Evolutionary conservation across 2,888 invertebrate genomes (phyloP), one percentile per base, ranked within the genome.

Genomic region (Dryobotodes eremita): DNA sequence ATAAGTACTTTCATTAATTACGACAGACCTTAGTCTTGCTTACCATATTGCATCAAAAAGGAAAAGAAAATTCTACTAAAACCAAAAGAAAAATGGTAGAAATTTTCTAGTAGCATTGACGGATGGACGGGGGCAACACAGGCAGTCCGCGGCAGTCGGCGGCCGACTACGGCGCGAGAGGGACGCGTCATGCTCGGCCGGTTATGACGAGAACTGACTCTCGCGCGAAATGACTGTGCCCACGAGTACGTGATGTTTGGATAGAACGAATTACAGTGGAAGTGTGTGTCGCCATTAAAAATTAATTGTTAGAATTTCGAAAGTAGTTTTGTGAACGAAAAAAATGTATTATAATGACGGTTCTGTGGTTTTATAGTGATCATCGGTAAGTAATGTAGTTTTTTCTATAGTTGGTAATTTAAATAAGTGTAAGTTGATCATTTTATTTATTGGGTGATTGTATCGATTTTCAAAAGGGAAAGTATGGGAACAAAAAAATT

Each of bases 351-450:
- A 92, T 95, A 92, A 96, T 95, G 95, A 92, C 90, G 89, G 85
- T 87, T 93, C 91, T 95, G 92, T 95, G 95, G 94, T 95, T 94
- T 96, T 96, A 95, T 96, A 96, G 96, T 96, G 96, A 96, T 93
- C 94, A 94, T 95, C 95, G 96, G 96, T 96, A 90, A 96, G 96
- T 95, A 87, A 70, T 70, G 31, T 15, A 48, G 26, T 8, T 75
- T 75, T 66, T 76, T 36, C 1, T 46, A 6, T 53, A 74, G 20
- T 80, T 80, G 3, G 15, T 13, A 4, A 36, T n/a, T 70, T 26
- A 1, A 42, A 10, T 36, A 66, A 23, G 11, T 23, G 6, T 48
- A 48, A 53, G 31, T 55, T 53, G 10, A 26, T 61, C 5, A 15
- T 53, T 79, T 31, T 6, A 17, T 0, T n/a, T 50, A 2, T 61